Evolutionary conservation across 2,888 invertebrate genomes (phyloP), one percentile per base, ranked within the genome.

Genomic region (Mimas tiliae): DNA sequence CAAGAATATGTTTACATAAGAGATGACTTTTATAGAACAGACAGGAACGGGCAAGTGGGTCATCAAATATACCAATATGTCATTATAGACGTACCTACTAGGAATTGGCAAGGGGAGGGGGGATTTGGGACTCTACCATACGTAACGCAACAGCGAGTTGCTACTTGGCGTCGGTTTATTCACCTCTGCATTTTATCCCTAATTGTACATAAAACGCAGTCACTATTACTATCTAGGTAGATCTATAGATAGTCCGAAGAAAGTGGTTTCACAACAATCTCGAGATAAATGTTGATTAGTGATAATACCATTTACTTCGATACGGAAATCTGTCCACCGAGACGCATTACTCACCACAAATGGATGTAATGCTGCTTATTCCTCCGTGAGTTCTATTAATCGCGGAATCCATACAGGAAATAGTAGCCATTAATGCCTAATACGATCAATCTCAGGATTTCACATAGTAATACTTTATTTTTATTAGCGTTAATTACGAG

Each of bases 191-290:
- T 27, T 27, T 27, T 27, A 27, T 27, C 27, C 27, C 27, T 27
- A 27, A 27, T 3, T 27, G 4, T 4, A 27, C 27, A 27, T 27
- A 27, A 27, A 27, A 27, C 27, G 27, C 4, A 27, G n/a, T n/a
- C n/a, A n/a, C n/a, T 27, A 27, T 27, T 27, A 27, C 27, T n/a
- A n/a, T n/a, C n/a, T n/a, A 27, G 27, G 6, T 27, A 27, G 27
- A n/a, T n/a, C n/a, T n/a, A n/a, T 58, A 58, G 7, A 16, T 12
- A 42, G 6, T 58, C 12, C 6, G 12, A 58, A 12, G 58, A 58
- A 58, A 58, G 58, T 58, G 58, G 58, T 42, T 38, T 11, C 11
- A 38, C 42, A 58, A 58, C 58, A 42, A 45, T 63, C 45, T 68
- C 55, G 7, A n/a, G 4, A 68, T 64, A 45, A 27, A 45, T 42